These are phyloP conservation scores for Mercenaria mercenaria DNA, from an alignment of 1,140 invertebrate genomes.

Conservation along the genomic window DNA sequence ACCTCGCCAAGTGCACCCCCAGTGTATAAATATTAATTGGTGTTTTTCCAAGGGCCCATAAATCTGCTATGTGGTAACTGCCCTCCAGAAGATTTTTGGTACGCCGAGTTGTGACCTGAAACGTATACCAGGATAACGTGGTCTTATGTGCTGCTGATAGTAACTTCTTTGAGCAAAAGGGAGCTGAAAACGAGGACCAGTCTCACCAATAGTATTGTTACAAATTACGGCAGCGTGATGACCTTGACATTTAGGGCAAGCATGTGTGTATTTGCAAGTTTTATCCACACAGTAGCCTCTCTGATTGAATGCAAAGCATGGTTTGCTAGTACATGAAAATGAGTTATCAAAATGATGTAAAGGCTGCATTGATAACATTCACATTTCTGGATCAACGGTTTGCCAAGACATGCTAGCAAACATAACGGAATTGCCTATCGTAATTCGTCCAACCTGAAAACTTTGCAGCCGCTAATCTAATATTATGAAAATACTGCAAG, in stretches of 20 bases:
- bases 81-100: not conserved
- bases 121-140: not conserved
- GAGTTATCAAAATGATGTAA: not conserved
- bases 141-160: too few species aligned
- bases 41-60: not conserved
- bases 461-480: not conserved
- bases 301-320: not conserved
- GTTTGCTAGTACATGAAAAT: not conserved
- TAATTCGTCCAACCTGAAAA: not conserved
- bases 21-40: not conserved
- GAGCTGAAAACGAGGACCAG: not conserved
- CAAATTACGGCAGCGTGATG: not conserved
- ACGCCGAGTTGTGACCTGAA: not conserved
- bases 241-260: not conserved
- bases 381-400: not conserved
- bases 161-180: too few species aligned
- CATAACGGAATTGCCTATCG: not conserved
- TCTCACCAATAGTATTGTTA: not conserved
- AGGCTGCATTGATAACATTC: not conserved
- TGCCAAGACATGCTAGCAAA: not conserved
- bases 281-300: not conserved
- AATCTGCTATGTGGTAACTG: not conserved
- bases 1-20: not conserved
- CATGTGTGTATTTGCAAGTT: not conserved
- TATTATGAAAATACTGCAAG: not conserved